Evolutionary conservation across 2,113 vertebrate species (phyloP), one percentile per base, ranked within the genome.

Genomic region (Pleuronectes platessa): DNA sequence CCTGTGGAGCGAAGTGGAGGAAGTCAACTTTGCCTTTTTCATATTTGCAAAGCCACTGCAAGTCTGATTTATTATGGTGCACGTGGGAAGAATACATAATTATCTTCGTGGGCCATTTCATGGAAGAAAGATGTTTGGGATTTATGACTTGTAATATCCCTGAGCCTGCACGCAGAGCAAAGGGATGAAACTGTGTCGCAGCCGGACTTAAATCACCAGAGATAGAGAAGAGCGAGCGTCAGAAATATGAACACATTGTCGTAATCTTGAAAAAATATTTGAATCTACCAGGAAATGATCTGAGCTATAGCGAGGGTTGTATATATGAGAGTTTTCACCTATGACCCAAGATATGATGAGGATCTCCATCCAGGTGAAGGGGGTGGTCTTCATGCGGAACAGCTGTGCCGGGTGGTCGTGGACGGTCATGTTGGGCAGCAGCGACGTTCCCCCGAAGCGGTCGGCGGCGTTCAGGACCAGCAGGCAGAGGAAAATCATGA

Each of bases 341-440:
- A 97, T 94, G 90, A 99, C 96, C 98, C 98, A 99, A 76, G 96
- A 96, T 84, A 98, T 96, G 86, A 99, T 99, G 78, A 99, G 95
- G 87, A 98, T 93, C 91, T 99, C 98, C 96, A 97, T 98, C 97
- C 97, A 98, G 0, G 95, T 97, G 92, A 99, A 98, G 74, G 95
- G 93, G 0, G 97, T 98, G 21, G 97, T 99, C 90, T 97, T 98
- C 97, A 99, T 96, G 67, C 98, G 95, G 85, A 98, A 99, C 49
- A 99, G 94, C 83, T 98, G 97, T 5, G 95, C 95, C 27, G 95
- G 95, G 66, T 97, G 89, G 85, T 97, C 97, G 4, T 94, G 97
- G 79, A 76, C 85, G 58, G 96, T 97, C 94, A 98, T 97, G 89
- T 99, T 98, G 6, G 97, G 96, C 75, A 95, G 95, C 67, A 99